Percentiles rank a stretch among this genome's conserved stretches.
Conservation (phyloP, 2,113 vertebrate genomes). For the Solea solea region DNA sequence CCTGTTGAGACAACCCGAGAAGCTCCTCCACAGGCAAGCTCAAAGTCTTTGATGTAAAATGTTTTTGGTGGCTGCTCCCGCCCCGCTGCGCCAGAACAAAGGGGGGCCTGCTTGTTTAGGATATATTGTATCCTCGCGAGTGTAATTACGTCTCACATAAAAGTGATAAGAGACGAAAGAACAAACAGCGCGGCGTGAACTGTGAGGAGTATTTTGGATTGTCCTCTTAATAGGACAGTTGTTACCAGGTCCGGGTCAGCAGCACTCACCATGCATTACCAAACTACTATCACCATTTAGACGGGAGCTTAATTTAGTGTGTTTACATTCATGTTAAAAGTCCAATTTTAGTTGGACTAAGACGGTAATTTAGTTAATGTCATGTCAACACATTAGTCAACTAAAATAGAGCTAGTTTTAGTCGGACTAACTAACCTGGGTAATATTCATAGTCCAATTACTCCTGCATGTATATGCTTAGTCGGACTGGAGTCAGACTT, state of each 20-base stretch:
- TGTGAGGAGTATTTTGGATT: background rate
- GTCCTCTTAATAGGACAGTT: background rate
- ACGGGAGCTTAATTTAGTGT: no score
- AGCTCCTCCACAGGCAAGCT: conserved; percentile 18
- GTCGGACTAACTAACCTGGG: no score
- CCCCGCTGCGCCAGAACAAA: conserved; percentile 30
- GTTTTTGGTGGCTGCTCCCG: conserved; percentile 14
- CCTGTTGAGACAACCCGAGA: conserved; percentile 34
- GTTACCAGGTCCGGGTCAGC: background rate
- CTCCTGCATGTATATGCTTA: no score
- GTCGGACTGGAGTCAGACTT: no score
- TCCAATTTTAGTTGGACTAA: no score
- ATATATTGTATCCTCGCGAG: conserved; percentile 23
- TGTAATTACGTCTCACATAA: conserved; percentile 36
- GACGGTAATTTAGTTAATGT: no score
- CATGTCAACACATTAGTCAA: no score
- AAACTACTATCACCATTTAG: background rate
- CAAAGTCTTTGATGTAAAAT: conserved; percentile 27
- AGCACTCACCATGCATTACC: background rate
- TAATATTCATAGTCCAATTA: no score
- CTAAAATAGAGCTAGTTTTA: no score
- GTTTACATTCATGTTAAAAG: no score
- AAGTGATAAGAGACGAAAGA: conserved; percentile 17
- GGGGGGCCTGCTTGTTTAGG: conserved; percentile 25
- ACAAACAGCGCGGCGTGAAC: background rate